Conservation (phyloP, 2,888 invertebrate genomes). For the Scaptomyza tumidula region DNA sequence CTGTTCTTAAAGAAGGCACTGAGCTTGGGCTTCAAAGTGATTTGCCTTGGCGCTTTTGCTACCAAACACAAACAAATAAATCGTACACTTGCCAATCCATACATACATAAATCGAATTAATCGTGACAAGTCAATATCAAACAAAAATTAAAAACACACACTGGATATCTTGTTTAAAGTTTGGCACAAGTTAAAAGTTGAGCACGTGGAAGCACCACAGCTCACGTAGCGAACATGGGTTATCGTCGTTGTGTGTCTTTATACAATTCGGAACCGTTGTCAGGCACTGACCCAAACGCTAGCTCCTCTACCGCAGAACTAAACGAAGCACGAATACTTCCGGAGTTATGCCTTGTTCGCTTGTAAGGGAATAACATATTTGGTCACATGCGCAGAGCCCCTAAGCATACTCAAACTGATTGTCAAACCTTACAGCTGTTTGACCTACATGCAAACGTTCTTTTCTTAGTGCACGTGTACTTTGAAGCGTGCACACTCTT, state of each 20-base stretch:
- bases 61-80: conserved; percentile 39
- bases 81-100: conserved; percentile 6
- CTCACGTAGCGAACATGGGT: conserved; percentile 13
- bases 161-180: conserved; percentile 3
- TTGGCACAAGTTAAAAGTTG: background rate
- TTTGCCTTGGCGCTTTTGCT: conserved; percentile 26
- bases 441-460: conserved; percentile 60
- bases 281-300: conserved; percentile 71
- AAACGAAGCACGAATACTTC: conserved; percentile 63
- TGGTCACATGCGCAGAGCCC: conserved; percentile 72
- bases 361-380: conserved; percentile 16
- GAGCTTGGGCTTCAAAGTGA: conserved; percentile 43
- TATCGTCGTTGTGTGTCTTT: conserved; percentile 7
- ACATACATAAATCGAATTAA: background rate
- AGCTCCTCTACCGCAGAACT: conserved; percentile 74
- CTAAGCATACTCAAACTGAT: conserved; percentile 1
- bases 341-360: conserved; percentile 56
- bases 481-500: conserved; percentile 29
- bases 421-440: conserved; percentile 70
- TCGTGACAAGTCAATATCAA: conserved; percentile 3
- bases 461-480: conserved; percentile 55
- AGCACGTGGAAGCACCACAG: conserved; percentile 27
- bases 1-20: conserved; percentile 37
- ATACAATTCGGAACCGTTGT: conserved; percentile 22
- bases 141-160: conserved; percentile 1